Conservation (phyloP, 2,113 vertebrate species). For the Sapayoa aenigma region DNA sequence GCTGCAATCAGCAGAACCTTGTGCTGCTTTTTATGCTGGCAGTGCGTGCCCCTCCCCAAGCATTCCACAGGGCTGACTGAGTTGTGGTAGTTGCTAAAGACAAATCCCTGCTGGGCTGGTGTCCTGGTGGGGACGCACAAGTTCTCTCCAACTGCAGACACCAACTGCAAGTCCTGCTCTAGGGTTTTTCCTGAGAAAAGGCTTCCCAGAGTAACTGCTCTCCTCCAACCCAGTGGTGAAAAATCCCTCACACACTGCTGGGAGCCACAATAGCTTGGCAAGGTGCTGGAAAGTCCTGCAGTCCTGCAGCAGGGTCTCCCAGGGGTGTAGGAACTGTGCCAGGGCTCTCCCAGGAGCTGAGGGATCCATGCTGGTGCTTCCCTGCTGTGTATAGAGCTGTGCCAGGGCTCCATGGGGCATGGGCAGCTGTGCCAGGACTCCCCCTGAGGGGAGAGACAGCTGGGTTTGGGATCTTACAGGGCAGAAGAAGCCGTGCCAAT, state of each 20-base stretch:
- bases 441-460: not conserved
- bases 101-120: not conserved
- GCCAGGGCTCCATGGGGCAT: not conserved
- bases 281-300: not conserved
- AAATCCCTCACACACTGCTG: not conserved
- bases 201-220: not conserved
- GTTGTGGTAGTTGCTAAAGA: not conserved
- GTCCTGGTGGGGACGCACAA: not conserved
- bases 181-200: not conserved
- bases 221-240: not conserved
- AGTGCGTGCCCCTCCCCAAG: rapidly evolving
- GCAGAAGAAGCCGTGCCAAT: not conserved
- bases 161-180: not conserved
- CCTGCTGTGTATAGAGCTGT: not conserved
- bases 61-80: not conserved
- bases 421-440: not conserved
- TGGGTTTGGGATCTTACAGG: not conserved
- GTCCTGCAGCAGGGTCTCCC: not conserved
- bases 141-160: not conserved
- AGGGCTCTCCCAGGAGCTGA: not conserved
- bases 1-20: not conserved
- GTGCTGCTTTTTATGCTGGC: not conserved
- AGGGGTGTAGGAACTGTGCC: not conserved
- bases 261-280: not conserved
- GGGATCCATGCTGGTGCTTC: not conserved